A percentile compares a stretch with the other conserved stretches of the same genome.
These are phyloP conservation scores for Zaprionus davidi DNA, from an alignment of 1,140 invertebrate genomes.

Conservation along the genomic window DNA sequence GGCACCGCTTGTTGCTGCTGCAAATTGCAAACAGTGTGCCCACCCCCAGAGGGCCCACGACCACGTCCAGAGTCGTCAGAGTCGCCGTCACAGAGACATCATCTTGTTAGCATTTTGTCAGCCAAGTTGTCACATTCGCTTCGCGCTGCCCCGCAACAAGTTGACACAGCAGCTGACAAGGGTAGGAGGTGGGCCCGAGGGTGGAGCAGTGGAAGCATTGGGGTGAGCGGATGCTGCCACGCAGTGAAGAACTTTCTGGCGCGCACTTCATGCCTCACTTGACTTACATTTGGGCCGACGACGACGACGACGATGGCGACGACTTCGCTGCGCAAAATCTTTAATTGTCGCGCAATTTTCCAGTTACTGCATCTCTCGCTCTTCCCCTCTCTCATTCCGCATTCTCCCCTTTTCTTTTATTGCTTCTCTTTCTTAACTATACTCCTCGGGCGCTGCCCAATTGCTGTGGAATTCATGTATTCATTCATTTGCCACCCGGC, in stretches of 20 bases:
- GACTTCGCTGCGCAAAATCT: constrained; percentile 70
- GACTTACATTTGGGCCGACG: constrained; percentile 73
- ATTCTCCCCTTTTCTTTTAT: neutral
- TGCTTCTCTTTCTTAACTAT: constrained; percentile 1
- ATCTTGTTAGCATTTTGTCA: constrained; percentile 82
- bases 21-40: constrained; percentile 46
- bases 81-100: constrained; percentile 64
- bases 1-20: constrained; percentile 68
- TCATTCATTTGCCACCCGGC: constrained; percentile 57
- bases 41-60: too few species aligned
- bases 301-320: constrained; percentile 30
- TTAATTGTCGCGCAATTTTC: constrained; percentile 83
- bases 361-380: constrained; percentile 78
- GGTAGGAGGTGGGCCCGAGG: neutral
- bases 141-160: constrained; percentile 61
- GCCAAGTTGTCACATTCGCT: constrained; percentile 78
- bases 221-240: neutral
- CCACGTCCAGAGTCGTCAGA: constrained; percentile 17
- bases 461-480: constrained; percentile 71
- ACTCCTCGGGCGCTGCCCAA: constrained; percentile 41
- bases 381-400: neutral
- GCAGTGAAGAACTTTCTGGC: constrained; percentile 8
- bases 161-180: constrained; percentile 47
- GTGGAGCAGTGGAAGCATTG: neutral
- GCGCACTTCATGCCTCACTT: constrained; percentile 77